Evolutionary conservation across 2,797 vertebrate genomes (phyloP), one percentile per base, ranked within the genome.

Genomic region (Phaenicophaeus curvirostris): DNA sequence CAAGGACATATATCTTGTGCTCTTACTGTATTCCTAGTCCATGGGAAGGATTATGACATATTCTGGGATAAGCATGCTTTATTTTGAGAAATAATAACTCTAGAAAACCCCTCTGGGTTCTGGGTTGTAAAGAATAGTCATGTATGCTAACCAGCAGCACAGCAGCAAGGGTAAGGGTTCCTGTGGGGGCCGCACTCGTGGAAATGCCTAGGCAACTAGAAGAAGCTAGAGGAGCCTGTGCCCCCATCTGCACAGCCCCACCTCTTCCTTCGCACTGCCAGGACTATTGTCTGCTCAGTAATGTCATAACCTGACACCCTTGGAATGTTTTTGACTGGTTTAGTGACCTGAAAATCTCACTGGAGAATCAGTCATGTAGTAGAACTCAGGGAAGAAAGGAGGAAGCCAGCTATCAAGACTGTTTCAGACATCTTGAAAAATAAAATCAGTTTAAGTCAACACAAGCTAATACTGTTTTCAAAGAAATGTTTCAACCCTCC

Each of bases 141-240:
- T 19, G 20, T 39, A 30, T 15, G 31, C 28, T 67, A 57, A 44
- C 12, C 5, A 30, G 33, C 20, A 87, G 27, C 37, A 39, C 0
- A 7, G 30, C 23, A 62, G 27, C 21, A 75, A 63, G 12, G 6
- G 39, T 28, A 30, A 62, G 2, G 13, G 44, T 68, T 85, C 37
- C 67, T 31, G 11, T 4, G 8, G 66, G 53, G 31, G 5, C 8
- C 46, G 23, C 11, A 11, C 20, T 83, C 39, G 3, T 2, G 16
- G 12, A 46, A 46, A 41, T 8, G 3, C 13, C 18, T 20, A 11
- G 13, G 37, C 15, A 62, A 16, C n/a, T 37, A 19, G n/a, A 54
- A 37, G 51, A 46, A 24, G 17, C 25, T 51, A 0, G 1, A 42
- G 21, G 16, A 0, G 2, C 6, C 12, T 0, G 0, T 2, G 4